Conservation (phyloP, 2,797 vertebrate genomes). For the Malurus leucopterus region DNA sequence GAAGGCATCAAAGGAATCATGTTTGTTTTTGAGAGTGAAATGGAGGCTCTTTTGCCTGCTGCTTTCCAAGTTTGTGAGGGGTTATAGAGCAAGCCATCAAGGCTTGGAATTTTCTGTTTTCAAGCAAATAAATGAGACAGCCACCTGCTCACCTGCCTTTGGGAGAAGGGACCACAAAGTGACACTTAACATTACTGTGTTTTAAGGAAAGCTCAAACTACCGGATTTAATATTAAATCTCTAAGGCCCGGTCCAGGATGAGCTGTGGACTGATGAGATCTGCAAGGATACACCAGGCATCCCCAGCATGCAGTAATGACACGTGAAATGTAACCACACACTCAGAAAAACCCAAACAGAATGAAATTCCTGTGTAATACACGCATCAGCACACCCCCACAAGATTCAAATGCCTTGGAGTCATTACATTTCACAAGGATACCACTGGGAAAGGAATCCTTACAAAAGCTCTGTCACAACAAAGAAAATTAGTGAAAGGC, state of each 20-base stretch:
- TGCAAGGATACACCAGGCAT: background rate
- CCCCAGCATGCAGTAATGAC: background rate
- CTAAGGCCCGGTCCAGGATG: background rate
- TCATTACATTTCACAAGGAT: background rate
- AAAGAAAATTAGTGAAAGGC: background rate
- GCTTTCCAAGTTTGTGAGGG: background rate
- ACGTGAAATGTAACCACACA: background rate
- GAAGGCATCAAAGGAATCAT: background rate
- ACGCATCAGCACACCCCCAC: background rate
- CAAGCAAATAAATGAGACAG: background rate
- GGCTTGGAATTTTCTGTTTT: background rate
- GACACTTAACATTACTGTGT: background rate
- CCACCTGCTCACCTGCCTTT: background rate
- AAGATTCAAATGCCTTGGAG: background rate
- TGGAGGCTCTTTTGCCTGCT: background rate
- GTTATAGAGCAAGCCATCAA: background rate
- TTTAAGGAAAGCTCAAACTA: background rate
- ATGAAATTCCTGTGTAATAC: background rate
- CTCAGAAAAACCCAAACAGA: background rate
- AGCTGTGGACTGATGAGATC: background rate
- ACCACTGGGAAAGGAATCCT: background rate
- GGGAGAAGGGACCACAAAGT: background rate
- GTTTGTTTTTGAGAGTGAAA: background rate
- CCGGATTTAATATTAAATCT: background rate
- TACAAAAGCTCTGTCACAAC: background rate